Conservation (phyloP, 2,113 vertebrate genomes). For the Saccopteryx leptura region DNA sequence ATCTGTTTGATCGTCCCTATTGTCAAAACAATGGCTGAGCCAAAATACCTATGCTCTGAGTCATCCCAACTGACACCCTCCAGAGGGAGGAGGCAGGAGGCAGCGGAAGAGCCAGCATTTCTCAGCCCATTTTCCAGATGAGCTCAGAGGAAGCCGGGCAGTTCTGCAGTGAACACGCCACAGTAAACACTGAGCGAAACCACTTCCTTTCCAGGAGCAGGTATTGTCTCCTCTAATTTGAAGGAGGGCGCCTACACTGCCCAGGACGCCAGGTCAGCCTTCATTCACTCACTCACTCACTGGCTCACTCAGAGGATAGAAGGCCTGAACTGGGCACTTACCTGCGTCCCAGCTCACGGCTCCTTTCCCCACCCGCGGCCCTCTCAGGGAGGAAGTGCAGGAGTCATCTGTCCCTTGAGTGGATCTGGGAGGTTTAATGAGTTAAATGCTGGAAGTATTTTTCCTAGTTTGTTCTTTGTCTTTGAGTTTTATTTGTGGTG, state of each 20-base stretch:
- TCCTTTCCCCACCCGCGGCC: background rate
- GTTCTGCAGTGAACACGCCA: accelerated
- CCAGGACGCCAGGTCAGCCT: too few relatives aligned
- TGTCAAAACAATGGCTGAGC: conserved; percentile 59
- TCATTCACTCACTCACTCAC: background rate
- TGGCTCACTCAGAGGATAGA: background rate
- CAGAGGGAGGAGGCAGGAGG: background rate
- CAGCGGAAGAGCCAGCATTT: background rate
- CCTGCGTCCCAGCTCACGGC: too few relatives aligned
- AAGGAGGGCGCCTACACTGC: background rate
- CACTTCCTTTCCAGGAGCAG: background rate
- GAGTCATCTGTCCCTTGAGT: background rate
- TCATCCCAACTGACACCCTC: conserved; percentile 38
- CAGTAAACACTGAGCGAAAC: background rate
- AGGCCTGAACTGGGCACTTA: too few relatives aligned
- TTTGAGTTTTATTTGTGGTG: background rate
- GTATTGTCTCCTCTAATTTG: background rate
- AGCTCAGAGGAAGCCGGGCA: background rate
- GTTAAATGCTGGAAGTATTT: background rate
- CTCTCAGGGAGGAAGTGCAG: background rate
- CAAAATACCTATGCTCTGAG: conserved; percentile 56
- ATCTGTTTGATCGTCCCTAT: conserved; percentile 55
- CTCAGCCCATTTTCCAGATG: conserved; percentile 60
- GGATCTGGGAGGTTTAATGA: background rate
- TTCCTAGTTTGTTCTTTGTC: background rate